These are phyloP conservation scores for Xestia sexstrigata DNA, from an alignment of 2,888 invertebrate genomes.

Conservation along the genomic window DNA sequence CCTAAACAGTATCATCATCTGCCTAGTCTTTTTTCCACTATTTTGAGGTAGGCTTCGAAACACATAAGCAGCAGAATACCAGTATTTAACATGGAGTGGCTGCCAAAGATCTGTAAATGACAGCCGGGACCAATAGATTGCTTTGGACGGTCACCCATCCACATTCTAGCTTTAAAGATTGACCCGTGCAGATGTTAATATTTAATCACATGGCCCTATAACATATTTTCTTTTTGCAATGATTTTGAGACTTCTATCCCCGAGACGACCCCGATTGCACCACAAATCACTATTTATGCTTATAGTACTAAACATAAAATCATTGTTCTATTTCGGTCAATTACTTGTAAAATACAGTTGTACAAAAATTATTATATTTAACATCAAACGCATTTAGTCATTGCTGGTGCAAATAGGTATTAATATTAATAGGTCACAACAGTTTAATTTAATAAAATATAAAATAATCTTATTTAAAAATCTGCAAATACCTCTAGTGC, in stretches of 20 bases:
- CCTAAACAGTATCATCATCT: neutral
- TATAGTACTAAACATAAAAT: neutral
- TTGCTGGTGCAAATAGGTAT: neutral
- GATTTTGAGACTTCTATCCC: neutral
- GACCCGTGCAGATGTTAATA: neutral
- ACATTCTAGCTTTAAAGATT: neutral
- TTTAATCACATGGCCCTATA: neutral
- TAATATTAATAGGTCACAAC: neutral
- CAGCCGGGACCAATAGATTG: neutral
- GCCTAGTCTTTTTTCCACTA: neutral
- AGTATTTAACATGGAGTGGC: neutral
- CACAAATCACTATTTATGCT: neutral
- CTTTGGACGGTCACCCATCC: neutral
- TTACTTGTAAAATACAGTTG: neutral
- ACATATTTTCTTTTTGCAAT: neutral
- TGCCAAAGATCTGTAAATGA: neutral
- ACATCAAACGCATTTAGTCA: neutral
- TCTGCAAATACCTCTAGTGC: slow-evolving; percentile 89
- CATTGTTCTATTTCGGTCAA: neutral
- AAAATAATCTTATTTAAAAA: neutral
- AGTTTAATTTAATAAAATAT: neutral
- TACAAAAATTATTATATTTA: too few relatives aligned
- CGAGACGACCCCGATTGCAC: neutral
- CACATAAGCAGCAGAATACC: neutral
- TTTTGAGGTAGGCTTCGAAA: neutral